Percentiles rank a stretch among this genome's conserved stretches.
Evolutionary conservation across 2,888 invertebrate species (phyloP).

Genomic region (Cantharis lateralis): DNA sequence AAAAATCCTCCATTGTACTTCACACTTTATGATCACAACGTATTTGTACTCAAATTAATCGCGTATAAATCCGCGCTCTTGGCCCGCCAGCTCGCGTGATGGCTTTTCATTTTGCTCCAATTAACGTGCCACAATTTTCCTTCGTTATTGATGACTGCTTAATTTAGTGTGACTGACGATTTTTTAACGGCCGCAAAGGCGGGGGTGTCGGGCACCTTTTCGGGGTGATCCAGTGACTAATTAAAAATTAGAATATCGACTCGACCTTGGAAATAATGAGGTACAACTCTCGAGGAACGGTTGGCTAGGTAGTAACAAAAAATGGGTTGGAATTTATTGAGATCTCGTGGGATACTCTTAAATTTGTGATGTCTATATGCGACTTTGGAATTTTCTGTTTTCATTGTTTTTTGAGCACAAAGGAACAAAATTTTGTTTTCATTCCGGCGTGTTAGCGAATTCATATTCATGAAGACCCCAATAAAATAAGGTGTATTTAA

Average conservation of each 20-base stretch:
- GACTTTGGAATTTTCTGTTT: slow-evolving; percentile 14
- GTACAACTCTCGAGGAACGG: background rate
- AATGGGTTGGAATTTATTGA: background rate
- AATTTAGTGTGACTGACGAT: slow-evolving; percentile 1
- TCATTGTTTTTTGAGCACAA: slow-evolving; percentile 39
- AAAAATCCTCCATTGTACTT: slow-evolving; percentile 43
- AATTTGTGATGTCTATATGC: slow-evolving; percentile 26
- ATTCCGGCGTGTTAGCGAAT: slow-evolving; percentile 37
- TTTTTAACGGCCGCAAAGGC: background rate
- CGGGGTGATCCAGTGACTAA: background rate
- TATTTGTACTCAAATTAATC: background rate
- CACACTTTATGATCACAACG: slow-evolving; percentile 17
- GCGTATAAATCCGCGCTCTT: background rate
- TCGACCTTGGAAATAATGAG: background rate
- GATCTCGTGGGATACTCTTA: slow-evolving; percentile 9
- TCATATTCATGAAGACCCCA: slow-evolving; percentile 51
- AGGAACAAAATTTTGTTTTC: slow-evolving; percentile 22
- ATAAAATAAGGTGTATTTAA: slow-evolving; percentile 50
- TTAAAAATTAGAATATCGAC: background rate
- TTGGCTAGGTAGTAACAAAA: background rate
- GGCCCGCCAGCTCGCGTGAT: background rate
- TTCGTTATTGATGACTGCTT: slow-evolving; percentile 7
- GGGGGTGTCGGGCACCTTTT: background rate
- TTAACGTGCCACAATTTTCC: slow-evolving; percentile 8
- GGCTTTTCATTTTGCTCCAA: slow-evolving; percentile 4